Base-by-base conservation (phyloP, 2,888 invertebrate genomes). In the Cephus sareptanus region DNA sequence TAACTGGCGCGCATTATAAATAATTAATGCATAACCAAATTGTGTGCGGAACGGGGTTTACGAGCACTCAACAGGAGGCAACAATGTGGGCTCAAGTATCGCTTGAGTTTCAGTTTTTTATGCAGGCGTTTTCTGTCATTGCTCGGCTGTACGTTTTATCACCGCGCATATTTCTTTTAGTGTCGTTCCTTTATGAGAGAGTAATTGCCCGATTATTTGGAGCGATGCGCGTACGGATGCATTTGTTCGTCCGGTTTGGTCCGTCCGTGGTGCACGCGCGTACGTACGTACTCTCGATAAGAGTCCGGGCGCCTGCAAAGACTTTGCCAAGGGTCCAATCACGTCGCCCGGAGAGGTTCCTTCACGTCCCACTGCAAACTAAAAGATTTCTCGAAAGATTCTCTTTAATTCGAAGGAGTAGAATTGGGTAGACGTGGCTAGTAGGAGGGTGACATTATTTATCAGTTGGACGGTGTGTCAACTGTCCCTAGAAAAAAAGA, bases 201-300 rank as follows among this genome's bases (percentile, higher is more conserved):
- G 86, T 89, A 88, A 89, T 89, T 89, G 87, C 84, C 84, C 83
- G 83, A 85, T 84, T 84, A 86, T 89, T 88, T 85, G 79, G 84
- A 83, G 82, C 79, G 35, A 30, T 34, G 74, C 34, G 34, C 74
- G 3, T 74, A 74, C 74, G 74, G 15, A 23, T 12, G 74, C 31
- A 3, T 74, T 70, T 13, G 6, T 74, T 74, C 34, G 11, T 35
- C 34, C 33, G 12, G 13, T 35, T n/a, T 34, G 9, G 11, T 34
- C 11, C 34, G 4, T 30, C 23, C 33, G 74, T 0, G 23, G 12
- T 33, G 30, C 70, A 33, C 15, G 30, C 34, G 74, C 33, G 74
- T 34, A 74, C 34, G 0, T 15, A 34, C 13, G 34, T 34, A 34
- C 35, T 35, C 34, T 12, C 74, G n/a, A 34, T 34, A 3, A 74